Percentiles rank a stretch among this genome's conserved stretches.
phyloP scores from a whole-genome alignment of 2,888 invertebrate species.

The Helleia helle region DNA sequence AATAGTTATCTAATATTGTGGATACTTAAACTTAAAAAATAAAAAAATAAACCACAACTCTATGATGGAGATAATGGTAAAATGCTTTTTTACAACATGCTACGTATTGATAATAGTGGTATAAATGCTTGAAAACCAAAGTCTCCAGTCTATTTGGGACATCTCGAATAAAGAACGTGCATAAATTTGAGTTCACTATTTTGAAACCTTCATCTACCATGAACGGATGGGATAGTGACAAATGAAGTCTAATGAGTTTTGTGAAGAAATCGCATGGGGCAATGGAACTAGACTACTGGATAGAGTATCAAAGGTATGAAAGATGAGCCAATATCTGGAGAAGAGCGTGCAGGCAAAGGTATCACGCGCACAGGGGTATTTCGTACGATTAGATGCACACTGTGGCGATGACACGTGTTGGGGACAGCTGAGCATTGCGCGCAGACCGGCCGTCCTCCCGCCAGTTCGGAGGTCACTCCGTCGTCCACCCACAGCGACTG shows the following conservation, averaged over 20 bases:
- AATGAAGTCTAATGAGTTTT: neutral
- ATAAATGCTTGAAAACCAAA: neutral
- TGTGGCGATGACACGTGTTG: slow-evolving; percentile 53
- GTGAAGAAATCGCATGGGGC: neutral
- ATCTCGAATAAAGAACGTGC: neutral
- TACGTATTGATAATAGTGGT: neutral
- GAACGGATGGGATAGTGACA: neutral
- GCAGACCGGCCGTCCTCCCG: slow-evolving; percentile 32
- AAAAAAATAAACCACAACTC: neutral
- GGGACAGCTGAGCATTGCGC: slow-evolving; percentile 32
- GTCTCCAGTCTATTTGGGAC: neutral
- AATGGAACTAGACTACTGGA: neutral
- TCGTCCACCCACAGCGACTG: slow-evolving; percentile 78
- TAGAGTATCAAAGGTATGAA: slow-evolving; percentile 5
- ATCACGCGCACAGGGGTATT: slow-evolving; percentile 31
- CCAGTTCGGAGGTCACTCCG: slow-evolving; percentile 31
- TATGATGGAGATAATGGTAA: neutral
- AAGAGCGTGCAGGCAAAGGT: slow-evolving; percentile 26
- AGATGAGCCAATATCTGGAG: slow-evolving; percentile 14
- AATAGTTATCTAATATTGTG: no score
- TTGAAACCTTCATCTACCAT: neutral
- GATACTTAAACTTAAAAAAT: no score
- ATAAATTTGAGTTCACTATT: neutral
- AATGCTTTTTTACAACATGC: neutral
- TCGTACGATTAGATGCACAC: slow-evolving; percentile 49